These are phyloP conservation scores for Chorisops tibialis DNA, from an alignment of 2,888 invertebrate genomes.

Conservation along the genomic window DNA sequence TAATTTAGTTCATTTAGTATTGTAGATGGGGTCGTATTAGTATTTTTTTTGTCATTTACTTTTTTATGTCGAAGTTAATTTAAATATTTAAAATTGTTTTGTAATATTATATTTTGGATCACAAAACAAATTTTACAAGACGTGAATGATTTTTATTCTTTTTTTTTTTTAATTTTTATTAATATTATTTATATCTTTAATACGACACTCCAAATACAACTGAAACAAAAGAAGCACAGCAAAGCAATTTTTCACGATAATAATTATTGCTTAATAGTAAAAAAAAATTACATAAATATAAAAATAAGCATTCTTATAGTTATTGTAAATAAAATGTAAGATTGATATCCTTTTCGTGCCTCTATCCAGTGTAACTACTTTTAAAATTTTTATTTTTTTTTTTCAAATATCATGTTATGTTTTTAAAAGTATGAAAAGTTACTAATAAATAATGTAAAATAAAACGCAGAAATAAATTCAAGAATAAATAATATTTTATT, in stretches of 20 bases:
- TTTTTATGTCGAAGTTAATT: no score
- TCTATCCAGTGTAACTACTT: conserved; percentile 6
- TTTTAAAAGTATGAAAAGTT: neutral
- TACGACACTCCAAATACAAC: no score
- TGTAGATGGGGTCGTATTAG: no score
- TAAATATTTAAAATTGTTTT: no score
- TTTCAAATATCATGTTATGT: neutral
- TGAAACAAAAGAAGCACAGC: conserved; percentile 1
- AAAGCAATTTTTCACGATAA: conserved; percentile 23
- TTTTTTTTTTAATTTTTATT: no score
- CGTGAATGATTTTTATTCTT: no score
- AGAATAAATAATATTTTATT: neutral
- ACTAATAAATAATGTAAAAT: conserved; percentile 2
- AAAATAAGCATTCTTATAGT: neutral
- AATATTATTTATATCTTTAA: no score
- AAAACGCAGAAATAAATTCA: neutral
- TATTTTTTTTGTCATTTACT: no score
- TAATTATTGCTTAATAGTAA: conserved; percentile 21
- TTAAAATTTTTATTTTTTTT: no score
- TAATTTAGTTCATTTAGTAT: no score
- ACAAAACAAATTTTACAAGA: no score
- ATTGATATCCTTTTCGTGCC: conserved; percentile 25
- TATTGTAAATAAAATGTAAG: conserved; percentile 11
- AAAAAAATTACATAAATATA: neutral
- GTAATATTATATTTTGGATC: no score